Conservation (phyloP, 2,113 vertebrate genomes). For the Puffinus mauretanicus region DNA sequence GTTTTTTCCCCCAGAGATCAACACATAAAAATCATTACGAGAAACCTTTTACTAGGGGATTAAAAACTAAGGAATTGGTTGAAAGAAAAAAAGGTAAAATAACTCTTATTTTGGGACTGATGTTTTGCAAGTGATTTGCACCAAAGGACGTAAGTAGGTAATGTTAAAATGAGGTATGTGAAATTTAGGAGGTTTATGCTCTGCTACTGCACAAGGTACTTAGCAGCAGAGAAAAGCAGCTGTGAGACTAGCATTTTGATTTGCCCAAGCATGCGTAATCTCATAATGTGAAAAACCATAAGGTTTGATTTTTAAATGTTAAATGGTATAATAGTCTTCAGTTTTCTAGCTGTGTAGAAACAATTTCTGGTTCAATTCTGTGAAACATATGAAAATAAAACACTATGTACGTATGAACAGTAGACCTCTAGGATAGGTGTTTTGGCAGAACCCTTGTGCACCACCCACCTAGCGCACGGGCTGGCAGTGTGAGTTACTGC, state of each 20-base stretch:
- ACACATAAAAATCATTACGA: neutral
- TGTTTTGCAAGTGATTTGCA: neutral
- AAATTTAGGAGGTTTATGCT: neutral
- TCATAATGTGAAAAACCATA: neutral
- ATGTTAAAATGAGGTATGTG: neutral
- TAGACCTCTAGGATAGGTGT: neutral
- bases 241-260: neutral
- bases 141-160: neutral
- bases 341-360: neutral
- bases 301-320: neutral
- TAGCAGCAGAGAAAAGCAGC: neutral
- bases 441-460: neutral
- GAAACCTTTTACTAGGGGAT: neutral
- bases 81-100: neutral
- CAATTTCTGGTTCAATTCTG: neutral
- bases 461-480: neutral
- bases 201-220: neutral
- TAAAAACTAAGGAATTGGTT: neutral
- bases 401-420: accelerated
- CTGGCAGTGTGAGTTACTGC: neutral
- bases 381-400: neutral
- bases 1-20: neutral
- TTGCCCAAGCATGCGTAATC: neutral
- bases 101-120: neutral
- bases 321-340: neutral